A percentile compares a stretch with the other conserved stretches of the same genome.
These are phyloP conservation scores for Dipodomys merriami DNA, from an alignment of 2,113 vertebrate species.

Conservation along the genomic window DNA sequence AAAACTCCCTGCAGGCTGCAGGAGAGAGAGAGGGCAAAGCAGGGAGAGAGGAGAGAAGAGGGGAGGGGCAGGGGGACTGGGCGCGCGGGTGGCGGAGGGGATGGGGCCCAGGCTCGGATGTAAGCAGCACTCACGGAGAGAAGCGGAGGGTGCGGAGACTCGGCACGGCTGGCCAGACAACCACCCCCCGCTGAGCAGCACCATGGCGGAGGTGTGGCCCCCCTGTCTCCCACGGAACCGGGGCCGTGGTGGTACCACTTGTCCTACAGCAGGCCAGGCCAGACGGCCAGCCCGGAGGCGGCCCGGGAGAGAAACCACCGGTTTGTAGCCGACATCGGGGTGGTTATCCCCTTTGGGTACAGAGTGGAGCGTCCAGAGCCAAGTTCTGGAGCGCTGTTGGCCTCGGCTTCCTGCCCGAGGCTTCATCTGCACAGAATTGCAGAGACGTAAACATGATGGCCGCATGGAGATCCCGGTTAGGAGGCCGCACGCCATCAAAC, in stretches of 20 bases:
- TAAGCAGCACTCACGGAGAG: not conserved
- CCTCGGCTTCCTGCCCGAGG: slow-evolving; percentile 84
- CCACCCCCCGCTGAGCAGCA: not conserved
- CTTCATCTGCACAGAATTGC: slow-evolving; percentile 86
- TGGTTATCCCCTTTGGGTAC: slow-evolving; percentile 87
- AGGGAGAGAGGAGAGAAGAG: not conserved
- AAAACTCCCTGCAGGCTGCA: not conserved
- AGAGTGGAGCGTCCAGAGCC: slow-evolving; percentile 82
- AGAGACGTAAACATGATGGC: slow-evolving; percentile 86
- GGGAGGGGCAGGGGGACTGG: not conserved
- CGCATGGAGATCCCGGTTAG: slow-evolving; percentile 84
- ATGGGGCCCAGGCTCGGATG: too few relatives aligned
- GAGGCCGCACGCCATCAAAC: slow-evolving; percentile 84
- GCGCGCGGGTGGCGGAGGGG: not conserved
- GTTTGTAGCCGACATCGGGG: slow-evolving; percentile 85
- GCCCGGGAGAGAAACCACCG: slow-evolving; percentile 73
- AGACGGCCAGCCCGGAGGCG: not conserved
- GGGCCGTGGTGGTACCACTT: not conserved
- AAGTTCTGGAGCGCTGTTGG: slow-evolving; percentile 88
- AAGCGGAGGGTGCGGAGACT: not conserved
- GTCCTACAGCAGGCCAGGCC: slow-evolving; percentile 19
- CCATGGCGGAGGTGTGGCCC: not conserved
- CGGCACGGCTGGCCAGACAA: not conserved
- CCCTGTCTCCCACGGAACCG: not conserved
- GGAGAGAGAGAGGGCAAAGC: not conserved